Conservation (phyloP, 2,113 vertebrate species). For the Ginglymostoma cirratum region DNA sequence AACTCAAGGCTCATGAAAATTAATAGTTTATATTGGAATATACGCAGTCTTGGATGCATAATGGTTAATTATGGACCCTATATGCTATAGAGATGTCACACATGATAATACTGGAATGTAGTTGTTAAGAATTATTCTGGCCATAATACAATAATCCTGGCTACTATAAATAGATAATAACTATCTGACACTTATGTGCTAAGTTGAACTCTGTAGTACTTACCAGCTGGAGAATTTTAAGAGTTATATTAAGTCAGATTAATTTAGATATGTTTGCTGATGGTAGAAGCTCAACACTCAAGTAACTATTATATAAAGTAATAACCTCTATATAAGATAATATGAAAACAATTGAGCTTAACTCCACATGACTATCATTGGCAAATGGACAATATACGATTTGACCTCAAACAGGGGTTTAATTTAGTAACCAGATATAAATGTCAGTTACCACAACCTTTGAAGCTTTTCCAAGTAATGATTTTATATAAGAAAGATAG, state of each 20-base stretch:
- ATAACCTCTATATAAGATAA: background rate
- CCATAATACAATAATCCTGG: background rate
- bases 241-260: conserved; percentile 27
- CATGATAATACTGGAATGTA: background rate
- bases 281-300: background rate
- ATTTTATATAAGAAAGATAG: background rate
- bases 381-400: background rate
- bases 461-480: conserved; percentile 34
- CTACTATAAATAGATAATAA: conserved; percentile 7
- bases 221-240: background rate
- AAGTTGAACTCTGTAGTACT: background rate
- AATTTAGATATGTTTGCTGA: background rate
- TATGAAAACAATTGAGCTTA: background rate
- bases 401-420: background rate
- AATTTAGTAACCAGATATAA: conserved; percentile 25
- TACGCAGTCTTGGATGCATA: background rate
- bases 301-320: conserved; percentile 8
- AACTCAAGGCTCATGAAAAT: background rate
- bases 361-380: conserved; percentile 27
- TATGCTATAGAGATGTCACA: background rate
- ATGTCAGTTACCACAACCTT: conserved; percentile 27
- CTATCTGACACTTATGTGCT: background rate
- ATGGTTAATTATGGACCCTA: background rate
- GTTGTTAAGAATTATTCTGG: background rate
- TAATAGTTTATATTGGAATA: background rate